These are phyloP conservation scores for Nannoperca australis DNA, from an alignment of 2,797 vertebrate genomes.

Conservation along the genomic window DNA sequence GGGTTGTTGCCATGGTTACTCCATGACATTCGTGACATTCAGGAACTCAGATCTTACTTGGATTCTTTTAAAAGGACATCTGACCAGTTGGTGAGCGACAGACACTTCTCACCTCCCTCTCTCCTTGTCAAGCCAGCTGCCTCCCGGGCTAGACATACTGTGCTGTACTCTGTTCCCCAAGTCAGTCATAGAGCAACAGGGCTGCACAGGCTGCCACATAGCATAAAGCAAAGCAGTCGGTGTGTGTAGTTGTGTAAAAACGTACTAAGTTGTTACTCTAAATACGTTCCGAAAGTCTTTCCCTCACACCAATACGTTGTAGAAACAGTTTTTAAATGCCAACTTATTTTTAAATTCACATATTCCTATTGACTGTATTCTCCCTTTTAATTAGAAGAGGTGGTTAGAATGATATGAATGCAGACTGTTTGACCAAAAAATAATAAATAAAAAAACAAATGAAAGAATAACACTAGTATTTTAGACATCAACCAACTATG, in stretches of 20 bases:
- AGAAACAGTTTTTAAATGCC: background rate
- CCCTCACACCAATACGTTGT: background rate
- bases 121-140: slow-evolving; percentile 50
- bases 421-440: background rate
- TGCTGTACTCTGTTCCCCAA: slow-evolving; percentile 11
- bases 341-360: background rate
- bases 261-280: background rate
- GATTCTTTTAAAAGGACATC: slow-evolving; percentile 32
- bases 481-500: background rate
- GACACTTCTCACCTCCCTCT: slow-evolving; percentile 62
- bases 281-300: background rate
- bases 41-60: slow-evolving; percentile 12
- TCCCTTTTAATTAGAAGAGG: background rate
- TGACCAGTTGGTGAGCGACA: slow-evolving; percentile 42
- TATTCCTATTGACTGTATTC: background rate
- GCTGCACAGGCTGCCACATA: slow-evolving; percentile 9
- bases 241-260: background rate
- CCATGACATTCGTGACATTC: slow-evolving; percentile 29
- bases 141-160: slow-evolving; percentile 34
- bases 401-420: background rate
- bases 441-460: background rate
- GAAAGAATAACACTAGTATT: background rate
- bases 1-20: slow-evolving; percentile 38
- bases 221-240: background rate
- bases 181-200: slow-evolving; percentile 31